A percentile compares a stretch with the other conserved stretches of the same genome.
Evolutionary conservation across 1,140 invertebrate genomes (phyloP).

Genomic region (Akabosia matsudoensis): DNA sequence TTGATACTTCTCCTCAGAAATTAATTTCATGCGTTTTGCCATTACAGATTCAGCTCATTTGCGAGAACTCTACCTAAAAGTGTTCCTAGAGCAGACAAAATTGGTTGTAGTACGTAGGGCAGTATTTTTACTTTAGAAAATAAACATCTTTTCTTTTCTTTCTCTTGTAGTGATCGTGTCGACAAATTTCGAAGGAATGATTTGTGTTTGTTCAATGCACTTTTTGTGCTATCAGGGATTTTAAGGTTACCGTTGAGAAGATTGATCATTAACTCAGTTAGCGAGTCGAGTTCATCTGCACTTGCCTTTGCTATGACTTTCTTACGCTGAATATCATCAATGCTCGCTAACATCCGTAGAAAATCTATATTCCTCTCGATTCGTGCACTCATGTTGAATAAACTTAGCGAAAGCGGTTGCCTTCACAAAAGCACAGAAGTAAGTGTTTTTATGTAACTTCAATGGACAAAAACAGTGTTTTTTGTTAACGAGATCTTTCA

Average conservation of each 20-base stretch:
- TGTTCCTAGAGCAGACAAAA: not conserved
- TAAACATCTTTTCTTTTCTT: not conserved
- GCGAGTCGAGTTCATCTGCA: not conserved
- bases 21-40: slow-evolving; percentile 23
- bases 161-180: not conserved
- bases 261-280: not conserved
- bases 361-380: not conserved
- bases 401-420: not conserved
- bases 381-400: not conserved
- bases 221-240: not conserved
- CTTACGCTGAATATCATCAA: not conserved
- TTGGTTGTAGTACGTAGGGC: not conserved
- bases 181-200: not conserved
- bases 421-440: not conserved
- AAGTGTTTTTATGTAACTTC: not conserved
- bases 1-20: slow-evolving; percentile 9
- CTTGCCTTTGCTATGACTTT: not conserved
- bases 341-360: not conserved
- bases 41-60: slow-evolving; percentile 11
- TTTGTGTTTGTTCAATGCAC: not conserved
- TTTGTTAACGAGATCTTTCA: not conserved
- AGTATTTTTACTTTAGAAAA: not conserved
- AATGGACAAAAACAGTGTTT: not conserved
- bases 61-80: not conserved
- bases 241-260: not conserved